Evolutionary conservation across 2,113 vertebrate species (phyloP), one percentile per base, ranked within the genome.

Genomic region (Brachyhypopomus occidentalis): DNA sequence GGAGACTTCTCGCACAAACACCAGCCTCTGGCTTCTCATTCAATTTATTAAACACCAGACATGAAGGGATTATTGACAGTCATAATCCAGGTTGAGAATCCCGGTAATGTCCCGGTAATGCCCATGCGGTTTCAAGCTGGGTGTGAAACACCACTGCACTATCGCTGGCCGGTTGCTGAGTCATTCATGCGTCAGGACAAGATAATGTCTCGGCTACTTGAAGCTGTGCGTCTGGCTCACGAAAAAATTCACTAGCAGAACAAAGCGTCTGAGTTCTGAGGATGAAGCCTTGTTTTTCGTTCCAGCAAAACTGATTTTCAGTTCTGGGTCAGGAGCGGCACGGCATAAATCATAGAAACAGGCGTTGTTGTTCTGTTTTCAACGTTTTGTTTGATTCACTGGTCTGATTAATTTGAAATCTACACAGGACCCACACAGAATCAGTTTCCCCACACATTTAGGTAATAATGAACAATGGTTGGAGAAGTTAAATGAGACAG

Each of bases 61-160:
- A 73, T 41, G 38, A 69, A 23, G 71, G 69, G 73, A 63, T 86
- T 83, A 81, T 78, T 64, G 78, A 80, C 73, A 14, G 30, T 22
- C 23, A 45, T 64, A 77, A 19, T 80, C 63, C 75, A 74, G 63
- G 38, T 77, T 30, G 3, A 30, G 30, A 74, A 85, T 85, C 73
- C 72, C 30, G 3, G 30, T 30, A 30, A 55, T 56, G 63, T 22
- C 27, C 58, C 19, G 59, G 16, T 27, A 45, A 79, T 34, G 8
- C 16, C 71, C 73, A 45, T 34, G 6, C 45, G n/a, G n/a, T n/a
- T n/a, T n/a, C n/a, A n/a, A n/a, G 23, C 45, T 27, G 20, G 52
- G 64, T 38, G 38, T 30, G 62, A 38, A 23, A 62, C 36, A 38
- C 20, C n/a, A 38, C 11, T 20, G 17, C 59, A 25, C 34, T 17